These are phyloP conservation scores for Leguminivora glycinivorella DNA, from an alignment of 1,140 invertebrate species.

Conservation along the genomic window DNA sequence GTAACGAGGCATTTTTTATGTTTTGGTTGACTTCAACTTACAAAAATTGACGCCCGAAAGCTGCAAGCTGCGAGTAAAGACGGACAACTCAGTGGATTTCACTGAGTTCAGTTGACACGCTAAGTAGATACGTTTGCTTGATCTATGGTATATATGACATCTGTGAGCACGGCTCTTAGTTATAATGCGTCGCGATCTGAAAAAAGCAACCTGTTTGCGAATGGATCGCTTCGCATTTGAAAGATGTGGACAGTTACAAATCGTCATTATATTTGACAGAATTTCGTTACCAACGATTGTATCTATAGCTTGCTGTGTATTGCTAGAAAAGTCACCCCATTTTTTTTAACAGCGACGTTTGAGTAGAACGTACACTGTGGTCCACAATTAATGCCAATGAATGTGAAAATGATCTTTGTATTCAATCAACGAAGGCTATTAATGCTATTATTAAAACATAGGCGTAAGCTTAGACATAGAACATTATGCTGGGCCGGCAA, in stretches of 20 bases:
- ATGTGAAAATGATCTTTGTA: neutral
- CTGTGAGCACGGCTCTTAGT: too few relatives aligned
- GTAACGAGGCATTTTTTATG: too few relatives aligned
- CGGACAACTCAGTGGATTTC: too few relatives aligned
- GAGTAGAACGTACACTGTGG: neutral
- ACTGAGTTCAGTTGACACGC: too few relatives aligned
- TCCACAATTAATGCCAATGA: neutral
- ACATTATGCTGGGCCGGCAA: neutral
- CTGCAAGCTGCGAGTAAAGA: too few relatives aligned
- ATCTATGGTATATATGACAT: too few relatives aligned
- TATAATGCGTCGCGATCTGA: too few relatives aligned
- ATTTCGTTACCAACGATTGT: neutral
- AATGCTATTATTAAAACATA: neutral
- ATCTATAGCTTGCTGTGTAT: neutral
- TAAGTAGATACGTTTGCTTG: too few relatives aligned
- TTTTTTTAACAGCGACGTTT: neutral
- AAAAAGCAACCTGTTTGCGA: too few relatives aligned
- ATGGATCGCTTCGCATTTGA: too few relatives aligned
- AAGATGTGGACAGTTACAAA: neutral
- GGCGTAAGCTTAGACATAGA: conserved; percentile 6
- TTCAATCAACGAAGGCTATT: neutral
- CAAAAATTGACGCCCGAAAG: too few relatives aligned
- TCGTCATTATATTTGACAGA: neutral
- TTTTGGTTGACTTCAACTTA: too few relatives aligned
- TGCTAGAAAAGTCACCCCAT: neutral